Base-by-base conservation (phyloP, 1,140 invertebrate genomes). In the Protaetia brevitarsis region DNA sequence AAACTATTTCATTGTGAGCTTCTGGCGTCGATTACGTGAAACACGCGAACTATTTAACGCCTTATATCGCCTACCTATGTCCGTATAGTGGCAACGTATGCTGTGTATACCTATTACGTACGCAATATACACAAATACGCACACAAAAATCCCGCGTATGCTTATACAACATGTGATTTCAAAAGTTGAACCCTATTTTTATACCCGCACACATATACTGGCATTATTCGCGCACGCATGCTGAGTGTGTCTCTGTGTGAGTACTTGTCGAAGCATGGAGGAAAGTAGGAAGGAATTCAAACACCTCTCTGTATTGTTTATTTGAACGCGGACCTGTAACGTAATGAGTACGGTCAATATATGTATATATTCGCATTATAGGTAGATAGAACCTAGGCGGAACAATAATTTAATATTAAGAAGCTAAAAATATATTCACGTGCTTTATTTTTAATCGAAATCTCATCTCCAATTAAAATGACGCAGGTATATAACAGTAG, bases 41-140 rank as follows among this genome's bases (percentile, higher is more conserved):
- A 45, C 41, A 45, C 41, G 41, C 41, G 16, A 45, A 45, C 10
- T 45, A 45, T 45, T 45, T 45, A 45, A 13, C 41, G 41, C 16
- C 41, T 21, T 45, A 45, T 45, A 19, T 45, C 3, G 5, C 16
- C 41, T 3, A 45, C 13, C 8, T 45, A 45, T 10, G 13, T 45
- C n/a, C 41, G 41, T 45, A 16, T 13, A n/a, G n/a, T n/a, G n/a
- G n/a, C n/a, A n/a, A n/a, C n/a, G n/a, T n/a, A n/a, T n/a, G n/a
- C n/a, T n/a, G 41, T 45, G 41, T 45, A 45, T 45, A 45, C 41
- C 41, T 45, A 45, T 45, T 45, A 45, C 41, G 41, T 45, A 45
- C 41, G 41, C 13, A 45, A 45, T 45, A 19, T 45, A 45, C 41
- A 45, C 41, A 45, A 45, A 45, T 45, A 45, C 41, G 41, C 16